A percentile compares a stretch with the other conserved stretches of the same genome.
Conservation (phyloP, 1,140 invertebrate species). For the Tribolium castaneum region DNA sequence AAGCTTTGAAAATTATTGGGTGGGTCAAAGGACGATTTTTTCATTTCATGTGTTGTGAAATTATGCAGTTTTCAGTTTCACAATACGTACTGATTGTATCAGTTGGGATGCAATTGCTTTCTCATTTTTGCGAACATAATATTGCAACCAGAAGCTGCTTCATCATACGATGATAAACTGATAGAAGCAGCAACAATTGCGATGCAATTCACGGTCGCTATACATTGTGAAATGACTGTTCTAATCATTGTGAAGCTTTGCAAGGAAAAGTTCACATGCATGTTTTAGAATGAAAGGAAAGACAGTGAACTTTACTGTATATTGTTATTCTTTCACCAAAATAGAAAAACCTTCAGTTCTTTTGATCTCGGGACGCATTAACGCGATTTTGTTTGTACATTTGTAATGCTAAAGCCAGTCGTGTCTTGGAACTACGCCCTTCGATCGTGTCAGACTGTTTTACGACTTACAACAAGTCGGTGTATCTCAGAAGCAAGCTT, state of each 20-base stretch:
- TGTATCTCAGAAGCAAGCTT: conserved; percentile 7
- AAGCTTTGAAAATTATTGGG: too few species aligned
- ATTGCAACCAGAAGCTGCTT: background rate
- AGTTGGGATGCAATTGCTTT: background rate
- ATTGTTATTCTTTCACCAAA: background rate
- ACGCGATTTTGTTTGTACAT: background rate
- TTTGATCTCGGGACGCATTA: background rate
- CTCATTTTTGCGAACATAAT: background rate
- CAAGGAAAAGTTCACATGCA: background rate
- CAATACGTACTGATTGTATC: background rate
- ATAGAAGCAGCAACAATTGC: background rate
- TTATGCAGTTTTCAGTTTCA: background rate
- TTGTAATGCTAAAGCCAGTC: conserved; percentile 5
- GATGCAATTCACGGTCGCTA: background rate
- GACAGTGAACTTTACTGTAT: background rate
- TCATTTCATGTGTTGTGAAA: background rate
- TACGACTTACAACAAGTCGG: conserved; percentile 3
- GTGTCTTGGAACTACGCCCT: conserved; percentile 1
- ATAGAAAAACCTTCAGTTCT: background rate
- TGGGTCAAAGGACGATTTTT: too few species aligned
- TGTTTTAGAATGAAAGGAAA: background rate
- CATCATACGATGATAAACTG: background rate
- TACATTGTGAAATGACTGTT: background rate
- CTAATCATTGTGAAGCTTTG: background rate
- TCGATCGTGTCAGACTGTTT: background rate